Evolutionary conservation across 2,797 vertebrate genomes (phyloP).

Genomic region (Cheirogaleus major): DNA sequence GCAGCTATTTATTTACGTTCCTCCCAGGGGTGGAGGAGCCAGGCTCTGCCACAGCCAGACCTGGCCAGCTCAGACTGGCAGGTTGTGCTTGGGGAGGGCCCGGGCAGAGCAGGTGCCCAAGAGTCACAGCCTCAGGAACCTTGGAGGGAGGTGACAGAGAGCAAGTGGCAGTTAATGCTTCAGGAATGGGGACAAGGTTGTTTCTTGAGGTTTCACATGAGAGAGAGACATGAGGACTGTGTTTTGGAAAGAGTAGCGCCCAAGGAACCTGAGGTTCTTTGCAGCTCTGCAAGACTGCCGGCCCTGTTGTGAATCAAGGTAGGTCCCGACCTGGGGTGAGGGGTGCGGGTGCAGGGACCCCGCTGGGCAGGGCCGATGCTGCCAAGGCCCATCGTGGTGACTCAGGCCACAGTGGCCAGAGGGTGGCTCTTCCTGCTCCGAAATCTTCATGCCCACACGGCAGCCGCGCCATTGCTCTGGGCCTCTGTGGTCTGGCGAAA

Average conservation of each 20-base stretch:
- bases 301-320: not conserved
- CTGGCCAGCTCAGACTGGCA: rapidly evolving
- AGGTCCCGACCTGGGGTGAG: too few relatives aligned
- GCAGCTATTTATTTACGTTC: rapidly evolving
- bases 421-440: not conserved
- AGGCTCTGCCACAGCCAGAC: not conserved
- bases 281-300: not conserved
- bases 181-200: rapidly evolving
- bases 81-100: rapidly evolving
- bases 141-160: not conserved
- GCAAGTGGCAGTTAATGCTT: not conserved
- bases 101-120: rapidly evolving
- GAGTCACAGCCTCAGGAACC: not conserved
- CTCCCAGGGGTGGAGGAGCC: rapidly evolving
- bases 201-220: not conserved
- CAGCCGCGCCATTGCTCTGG: rapidly evolving
- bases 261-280: not conserved
- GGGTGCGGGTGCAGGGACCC: rapidly evolving
- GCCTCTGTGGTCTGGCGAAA: not conserved
- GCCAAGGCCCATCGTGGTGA: rapidly evolving
- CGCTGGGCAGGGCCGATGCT: not conserved
- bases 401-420: not conserved
- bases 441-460: not conserved
- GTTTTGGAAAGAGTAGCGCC: not conserved
- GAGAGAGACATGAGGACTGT: not conserved